Conservation (phyloP, 2,888 invertebrate genomes). For the Drosophila demipolita region DNA sequence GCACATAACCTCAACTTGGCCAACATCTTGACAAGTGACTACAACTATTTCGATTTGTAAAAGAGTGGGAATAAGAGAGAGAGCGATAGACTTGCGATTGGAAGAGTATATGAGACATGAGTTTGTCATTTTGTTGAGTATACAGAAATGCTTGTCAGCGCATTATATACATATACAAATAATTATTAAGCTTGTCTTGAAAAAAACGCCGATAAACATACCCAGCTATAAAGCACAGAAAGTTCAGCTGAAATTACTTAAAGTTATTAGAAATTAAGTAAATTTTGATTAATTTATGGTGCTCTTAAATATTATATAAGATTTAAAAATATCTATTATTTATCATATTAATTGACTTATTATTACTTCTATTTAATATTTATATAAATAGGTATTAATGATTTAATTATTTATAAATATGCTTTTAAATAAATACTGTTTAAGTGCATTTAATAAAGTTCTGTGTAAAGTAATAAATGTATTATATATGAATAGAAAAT, state of each 20-base stretch:
- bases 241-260: background rate
- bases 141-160: background rate
- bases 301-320: background rate
- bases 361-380: too few relatives aligned
- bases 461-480: background rate
- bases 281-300: background rate
- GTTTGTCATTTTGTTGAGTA: background rate
- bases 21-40: slow-evolving; percentile 29
- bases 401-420: too few relatives aligned
- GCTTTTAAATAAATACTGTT: background rate
- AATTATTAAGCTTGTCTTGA: background rate
- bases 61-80: background rate
- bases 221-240: background rate
- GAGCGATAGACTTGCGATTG: background rate
- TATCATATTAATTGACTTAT: too few relatives aligned
- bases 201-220: background rate
- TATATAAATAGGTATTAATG: too few relatives aligned
- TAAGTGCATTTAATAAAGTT: background rate
- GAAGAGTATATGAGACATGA: background rate
- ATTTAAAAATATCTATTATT: background rate
- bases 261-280: background rate
- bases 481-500: background rate
- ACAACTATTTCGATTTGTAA: background rate
- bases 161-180: background rate
- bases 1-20: slow-evolving; percentile 64